These are phyloP conservation scores for Aphelenchoides fujianensis DNA, from an alignment of 1,140 invertebrate species.

Conservation along the genomic window DNA sequence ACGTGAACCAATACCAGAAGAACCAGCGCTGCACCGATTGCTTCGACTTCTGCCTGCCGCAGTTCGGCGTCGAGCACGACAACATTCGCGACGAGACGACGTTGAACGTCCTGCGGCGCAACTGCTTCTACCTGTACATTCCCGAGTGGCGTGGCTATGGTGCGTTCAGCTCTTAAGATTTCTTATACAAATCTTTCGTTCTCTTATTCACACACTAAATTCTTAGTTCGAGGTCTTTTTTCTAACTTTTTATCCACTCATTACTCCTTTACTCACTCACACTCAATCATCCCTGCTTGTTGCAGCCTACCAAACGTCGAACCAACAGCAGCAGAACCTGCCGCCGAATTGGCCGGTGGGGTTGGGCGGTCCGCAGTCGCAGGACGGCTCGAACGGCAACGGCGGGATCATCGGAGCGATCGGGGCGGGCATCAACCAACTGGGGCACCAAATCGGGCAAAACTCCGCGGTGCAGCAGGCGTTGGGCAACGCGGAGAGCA, in stretches of 20 bases:
- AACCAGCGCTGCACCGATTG: slow-evolving; percentile 52
- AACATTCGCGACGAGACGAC: slow-evolving; percentile 45
- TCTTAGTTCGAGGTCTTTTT: too few relatives aligned
- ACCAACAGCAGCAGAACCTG: too few relatives aligned
- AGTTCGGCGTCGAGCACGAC: slow-evolving; percentile 55
- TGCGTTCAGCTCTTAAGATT: too few relatives aligned
- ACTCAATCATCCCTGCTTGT: too few relatives aligned
- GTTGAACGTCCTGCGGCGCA: slow-evolving; percentile 52
- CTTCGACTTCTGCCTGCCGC: slow-evolving; percentile 59
- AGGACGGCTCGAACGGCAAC: slow-evolving; percentile 6
- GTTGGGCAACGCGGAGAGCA: slow-evolving; percentile 21
- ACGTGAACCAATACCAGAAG: slow-evolving; percentile 40
- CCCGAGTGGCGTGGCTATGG: slow-evolving; percentile 55
- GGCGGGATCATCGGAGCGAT: slow-evolving; percentile 20
- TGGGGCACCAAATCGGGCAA: slow-evolving; percentile 25
- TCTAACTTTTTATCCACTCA: too few relatives aligned
- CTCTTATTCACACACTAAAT: too few relatives aligned
- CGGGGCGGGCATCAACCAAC: slow-evolving; percentile 23
- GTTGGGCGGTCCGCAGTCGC: neutral
- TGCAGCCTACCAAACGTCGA: too few relatives aligned
- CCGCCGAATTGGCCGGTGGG: neutral
- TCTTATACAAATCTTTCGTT: too few relatives aligned
- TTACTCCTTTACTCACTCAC: too few relatives aligned
- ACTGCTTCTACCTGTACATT: slow-evolving; percentile 61
- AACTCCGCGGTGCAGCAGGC: slow-evolving; percentile 29